phyloP scores from a whole-genome alignment of 2,797 vertebrate species.

The Schizothorax lantsangensis region DNA sequence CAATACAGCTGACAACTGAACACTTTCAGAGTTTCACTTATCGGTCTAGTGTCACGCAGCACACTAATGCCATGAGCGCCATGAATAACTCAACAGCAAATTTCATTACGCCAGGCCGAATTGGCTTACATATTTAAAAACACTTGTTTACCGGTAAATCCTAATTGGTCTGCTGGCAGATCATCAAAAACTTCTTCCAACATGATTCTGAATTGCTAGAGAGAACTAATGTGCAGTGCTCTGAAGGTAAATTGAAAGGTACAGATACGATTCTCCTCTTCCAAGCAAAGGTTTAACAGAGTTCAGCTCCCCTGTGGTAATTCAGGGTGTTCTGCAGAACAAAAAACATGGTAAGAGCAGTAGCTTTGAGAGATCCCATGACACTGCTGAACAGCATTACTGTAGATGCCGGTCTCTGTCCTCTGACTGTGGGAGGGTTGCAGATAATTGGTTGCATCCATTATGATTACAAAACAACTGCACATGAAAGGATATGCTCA shows the following conservation, averaged over 20 bases:
- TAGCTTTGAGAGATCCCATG: slow-evolving; percentile 23
- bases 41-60: slow-evolving; percentile 2
- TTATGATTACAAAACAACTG: slow-evolving; percentile 31
- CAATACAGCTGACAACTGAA: slow-evolving; percentile 23
- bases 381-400: neutral
- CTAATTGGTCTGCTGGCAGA: slow-evolving; percentile 38
- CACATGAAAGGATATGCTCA: neutral
- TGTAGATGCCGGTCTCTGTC: neutral
- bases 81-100: slow-evolving; percentile 20
- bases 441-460: slow-evolving; percentile 18
- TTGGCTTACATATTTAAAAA: slow-evolving; percentile 43
- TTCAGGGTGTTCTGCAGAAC: neutral
- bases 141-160: neutral
- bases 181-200: slow-evolving; percentile 28
- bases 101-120: neutral
- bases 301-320: neutral
- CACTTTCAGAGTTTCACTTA: slow-evolving; percentile 5
- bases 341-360: slow-evolving; percentile 6
- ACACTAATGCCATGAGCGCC: neutral
- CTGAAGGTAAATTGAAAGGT: neutral
- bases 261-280: neutral
- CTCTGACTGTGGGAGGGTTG: neutral
- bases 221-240: neutral
- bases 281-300: slow-evolving; percentile 1
- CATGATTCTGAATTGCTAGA: neutral